Conservation (phyloP, 2,797 vertebrate genomes). For the Meriones psammophilus region DNA sequence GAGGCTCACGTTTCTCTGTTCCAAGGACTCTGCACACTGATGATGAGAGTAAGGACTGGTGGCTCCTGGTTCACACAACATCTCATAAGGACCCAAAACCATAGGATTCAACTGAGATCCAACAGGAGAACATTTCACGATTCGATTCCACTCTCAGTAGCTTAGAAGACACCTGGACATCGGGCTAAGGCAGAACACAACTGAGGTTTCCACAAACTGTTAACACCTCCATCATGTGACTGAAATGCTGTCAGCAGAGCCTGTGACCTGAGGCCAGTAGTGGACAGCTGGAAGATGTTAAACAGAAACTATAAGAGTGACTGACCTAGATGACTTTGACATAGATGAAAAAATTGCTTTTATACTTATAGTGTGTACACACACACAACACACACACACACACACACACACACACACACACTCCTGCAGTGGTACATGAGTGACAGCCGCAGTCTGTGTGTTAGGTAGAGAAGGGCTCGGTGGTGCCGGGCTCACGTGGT, state of each 20-base stretch:
- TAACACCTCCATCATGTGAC: background rate
- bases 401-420: background rate
- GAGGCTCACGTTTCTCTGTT: constrained; percentile 40
- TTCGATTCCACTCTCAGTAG: background rate
- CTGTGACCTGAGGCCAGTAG: background rate
- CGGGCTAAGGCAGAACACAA: constrained; percentile 13
- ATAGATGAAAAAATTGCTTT: background rate
- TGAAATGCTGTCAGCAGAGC: background rate
- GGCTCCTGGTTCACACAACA: background rate
- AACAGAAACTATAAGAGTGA: background rate
- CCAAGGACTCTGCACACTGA: background rate
- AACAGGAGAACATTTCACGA: constrained; percentile 33
- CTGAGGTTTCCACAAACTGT: constrained; percentile 32
- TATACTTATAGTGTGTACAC: background rate
- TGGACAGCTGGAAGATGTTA: background rate
- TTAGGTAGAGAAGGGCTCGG: background rate
- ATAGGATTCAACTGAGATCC: background rate
- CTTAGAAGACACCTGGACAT: background rate
- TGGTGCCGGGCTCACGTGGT: fast-evolving
- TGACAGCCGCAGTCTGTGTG: background rate
- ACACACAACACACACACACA: background rate
- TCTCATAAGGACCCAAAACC: background rate
- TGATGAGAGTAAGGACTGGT: background rate
- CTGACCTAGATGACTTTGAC: too few species aligned
- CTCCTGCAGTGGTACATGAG: background rate